phyloP scores from a whole-genome alignment of 2,888 invertebrate species.

The Melanotus villosus region DNA sequence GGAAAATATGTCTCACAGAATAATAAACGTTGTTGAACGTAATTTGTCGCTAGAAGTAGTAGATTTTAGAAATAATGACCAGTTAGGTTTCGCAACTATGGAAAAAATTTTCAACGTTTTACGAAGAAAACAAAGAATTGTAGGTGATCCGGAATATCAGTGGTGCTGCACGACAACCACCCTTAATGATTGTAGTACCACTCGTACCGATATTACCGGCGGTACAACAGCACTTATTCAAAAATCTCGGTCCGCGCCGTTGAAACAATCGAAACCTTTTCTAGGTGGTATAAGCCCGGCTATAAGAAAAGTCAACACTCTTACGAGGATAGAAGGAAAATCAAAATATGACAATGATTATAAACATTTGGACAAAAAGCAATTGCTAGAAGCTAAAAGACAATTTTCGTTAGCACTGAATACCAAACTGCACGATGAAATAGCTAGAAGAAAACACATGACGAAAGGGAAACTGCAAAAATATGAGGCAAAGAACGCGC shows the following conservation, averaged over 20 bases:
- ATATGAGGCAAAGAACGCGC: too few species aligned
- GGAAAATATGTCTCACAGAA: constrained; percentile 72
- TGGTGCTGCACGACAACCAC: constrained; percentile 62
- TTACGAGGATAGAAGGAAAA: constrained; percentile 42
- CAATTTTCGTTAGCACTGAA: constrained; percentile 62
- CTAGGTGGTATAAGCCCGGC: not conserved
- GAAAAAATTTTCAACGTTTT: constrained; percentile 62
- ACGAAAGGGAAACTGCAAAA: too few species aligned
- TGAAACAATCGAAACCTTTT: constrained; percentile 41
- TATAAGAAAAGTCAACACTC: constrained; percentile 51
- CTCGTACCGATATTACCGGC: constrained; percentile 41
- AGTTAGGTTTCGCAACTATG: constrained; percentile 57
- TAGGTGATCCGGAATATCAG: constrained; percentile 60
- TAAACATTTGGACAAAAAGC: constrained; percentile 4
- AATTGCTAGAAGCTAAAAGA: constrained; percentile 37
- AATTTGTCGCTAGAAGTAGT: constrained; percentile 79
- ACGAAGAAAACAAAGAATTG: constrained; percentile 59
- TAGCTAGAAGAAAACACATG: constrained; percentile 74
- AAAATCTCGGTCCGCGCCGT: constrained; percentile 60
- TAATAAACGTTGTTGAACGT: constrained; percentile 74
- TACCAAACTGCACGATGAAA: constrained; percentile 75
- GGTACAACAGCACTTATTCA: constrained; percentile 48
- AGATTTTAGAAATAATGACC: constrained; percentile 76
- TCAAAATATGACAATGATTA: not conserved
- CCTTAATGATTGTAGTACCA: constrained; percentile 24